Evolutionary conservation across 2,113 vertebrate genomes (phyloP), one percentile per base, ranked within the genome.

Genomic region (Ia io): DNA sequence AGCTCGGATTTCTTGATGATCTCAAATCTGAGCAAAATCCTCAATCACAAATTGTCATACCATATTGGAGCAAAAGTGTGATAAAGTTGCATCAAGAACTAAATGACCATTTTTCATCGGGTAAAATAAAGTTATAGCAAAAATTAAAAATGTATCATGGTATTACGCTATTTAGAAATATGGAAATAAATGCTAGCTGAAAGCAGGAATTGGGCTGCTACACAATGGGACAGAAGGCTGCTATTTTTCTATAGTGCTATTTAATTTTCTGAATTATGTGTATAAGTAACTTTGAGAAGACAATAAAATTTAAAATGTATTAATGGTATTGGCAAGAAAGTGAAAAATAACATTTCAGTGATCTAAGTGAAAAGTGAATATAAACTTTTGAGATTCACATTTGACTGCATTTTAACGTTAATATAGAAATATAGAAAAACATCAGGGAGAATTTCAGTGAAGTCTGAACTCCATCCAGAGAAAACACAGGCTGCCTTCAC

Each of bases 331-430:
- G 83, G 37, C 89, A 93, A 56, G 69, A 84, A 94, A 84, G 20
- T 80, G 70, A 82, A 90, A 88, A 90, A 32, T 30, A 88, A 10
- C 49, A 47, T 96, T 90, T 84, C 65, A 22, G 1, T 77, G 53
- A 74, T 86, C 74, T 84, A 85, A 80, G 59, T 84, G 35, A 90
- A 96, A 92, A 84, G 40, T 79, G 42, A 87, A 56, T 65, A 83
- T 70, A 71, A 49, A 77, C 18, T 67, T 90, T 85, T 92, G 28
- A 85, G 37, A 84, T 61, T 85, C 73, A 65, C 14, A 86, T 70
- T 91, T 69, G 74, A 77, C 37, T 85, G 32, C 23, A 69, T 95
- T 94, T 94, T 95, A 85, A 91, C 49, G 22, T 86, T 67, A 91
- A 56, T 78, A 67, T 77, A 71, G 51, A 95, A 93, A 80, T 77